Conservation (phyloP, 1,140 invertebrate genomes). For the Drosophila teissieri region DNA sequence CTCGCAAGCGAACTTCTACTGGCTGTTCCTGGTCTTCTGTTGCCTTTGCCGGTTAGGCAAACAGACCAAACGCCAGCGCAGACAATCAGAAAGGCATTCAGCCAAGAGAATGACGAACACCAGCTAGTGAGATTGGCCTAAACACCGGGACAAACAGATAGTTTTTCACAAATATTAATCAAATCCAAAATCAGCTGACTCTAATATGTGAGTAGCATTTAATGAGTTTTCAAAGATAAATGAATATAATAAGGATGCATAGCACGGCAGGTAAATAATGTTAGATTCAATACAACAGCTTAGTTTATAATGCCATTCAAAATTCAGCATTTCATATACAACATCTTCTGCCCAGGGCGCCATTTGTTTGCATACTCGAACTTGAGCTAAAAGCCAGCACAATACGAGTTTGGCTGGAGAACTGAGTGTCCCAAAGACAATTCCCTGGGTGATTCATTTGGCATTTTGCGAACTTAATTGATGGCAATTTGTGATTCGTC, state of each 20-base stretch:
- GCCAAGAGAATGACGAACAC: conserved; percentile 48
- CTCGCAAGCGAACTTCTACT: conserved; percentile 22
- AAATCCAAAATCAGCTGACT: not conserved
- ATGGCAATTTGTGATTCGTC: conserved; percentile 65
- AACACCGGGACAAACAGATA: conserved; percentile 4
- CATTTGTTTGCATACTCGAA: conserved; percentile 54
- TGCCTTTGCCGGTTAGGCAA: conserved; percentile 47
- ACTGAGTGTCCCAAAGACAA: conserved; percentile 15
- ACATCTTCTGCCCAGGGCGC: not conserved
- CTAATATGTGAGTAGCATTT: not conserved
- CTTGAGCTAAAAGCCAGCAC: conserved; percentile 34
- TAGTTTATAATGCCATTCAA: not conserved
- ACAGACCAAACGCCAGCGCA: conserved; percentile 55
- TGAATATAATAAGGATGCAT: not conserved
- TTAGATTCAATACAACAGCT: not conserved
- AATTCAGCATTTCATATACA: not conserved
- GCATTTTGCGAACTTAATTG: conserved; percentile 76
- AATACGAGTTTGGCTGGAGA: conserved; percentile 19
- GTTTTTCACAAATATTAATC: conserved; percentile 47
- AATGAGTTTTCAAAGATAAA: not conserved
- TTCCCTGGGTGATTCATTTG: conserved; percentile 41
- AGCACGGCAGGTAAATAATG: not conserved
- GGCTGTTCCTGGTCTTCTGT: conserved; percentile 10
- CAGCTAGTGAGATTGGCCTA: conserved; percentile 20
- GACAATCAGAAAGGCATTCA: conserved; percentile 59